These are phyloP conservation scores for Cremastinae sp. DNA, from an alignment of 2,888 invertebrate genomes.

Conservation along the genomic window DNA sequence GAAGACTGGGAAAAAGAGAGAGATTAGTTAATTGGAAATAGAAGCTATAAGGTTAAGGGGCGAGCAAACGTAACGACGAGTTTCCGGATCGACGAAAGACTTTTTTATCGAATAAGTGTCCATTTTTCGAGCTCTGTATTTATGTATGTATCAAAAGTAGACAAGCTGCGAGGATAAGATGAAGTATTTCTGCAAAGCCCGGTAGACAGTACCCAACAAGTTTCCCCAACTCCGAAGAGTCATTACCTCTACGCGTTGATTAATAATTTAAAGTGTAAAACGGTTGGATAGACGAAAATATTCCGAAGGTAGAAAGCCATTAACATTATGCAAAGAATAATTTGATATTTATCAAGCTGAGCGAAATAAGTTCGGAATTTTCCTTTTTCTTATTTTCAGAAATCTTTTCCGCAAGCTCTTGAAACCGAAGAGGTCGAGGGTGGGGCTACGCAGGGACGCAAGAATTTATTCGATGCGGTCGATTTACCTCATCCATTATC, in stretches of 20 bases:
- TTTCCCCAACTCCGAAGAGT: conserved; percentile 56
- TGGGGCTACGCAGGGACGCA: background rate
- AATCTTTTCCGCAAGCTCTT: background rate
- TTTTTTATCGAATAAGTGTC: conserved; percentile 50
- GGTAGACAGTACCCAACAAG: conserved; percentile 44
- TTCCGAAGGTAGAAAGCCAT: background rate
- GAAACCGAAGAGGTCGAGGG: conserved; percentile 6
- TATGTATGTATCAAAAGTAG: conserved; percentile 3
- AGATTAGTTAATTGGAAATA: conserved; percentile 60
- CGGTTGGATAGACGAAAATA: background rate
- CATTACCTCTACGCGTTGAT: conserved; percentile 65
- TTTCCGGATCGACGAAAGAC: conserved; percentile 21
- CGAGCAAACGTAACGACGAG: conserved; percentile 59
- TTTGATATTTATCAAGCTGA: background rate
- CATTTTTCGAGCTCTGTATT: conserved; percentile 12
- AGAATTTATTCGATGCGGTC: conserved; percentile 11
- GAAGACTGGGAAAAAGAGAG: conserved; percentile 45
- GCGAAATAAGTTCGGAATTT: background rate
- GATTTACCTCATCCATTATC: conserved; percentile 25
- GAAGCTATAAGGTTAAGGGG: conserved; percentile 52
- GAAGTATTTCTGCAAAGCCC: conserved; percentile 12
- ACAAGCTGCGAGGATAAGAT: background rate
- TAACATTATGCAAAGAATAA: background rate
- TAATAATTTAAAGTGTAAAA: conserved; percentile 68
- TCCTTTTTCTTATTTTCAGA: background rate